Evolutionary conservation across 2,888 invertebrate genomes (phyloP), one percentile per base, ranked within the genome.

Genomic region (Lutraria lutraria): DNA sequence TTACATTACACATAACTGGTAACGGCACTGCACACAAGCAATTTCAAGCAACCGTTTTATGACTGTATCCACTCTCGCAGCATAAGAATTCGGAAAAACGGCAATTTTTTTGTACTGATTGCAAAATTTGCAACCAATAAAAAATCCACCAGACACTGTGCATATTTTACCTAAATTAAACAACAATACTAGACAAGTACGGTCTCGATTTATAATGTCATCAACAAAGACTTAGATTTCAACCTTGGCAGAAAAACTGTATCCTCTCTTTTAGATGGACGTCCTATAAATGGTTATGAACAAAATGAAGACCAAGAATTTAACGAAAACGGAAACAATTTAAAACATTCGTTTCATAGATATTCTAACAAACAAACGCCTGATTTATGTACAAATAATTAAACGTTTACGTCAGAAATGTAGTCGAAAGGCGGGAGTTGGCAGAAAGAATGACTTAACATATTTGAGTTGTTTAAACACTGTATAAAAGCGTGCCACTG

Each of bases 401-500:
- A 82, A 43, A 89, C 72, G 53, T 31, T 89, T 86, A 53, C 79
- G 72, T 31, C 81, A 53, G 52, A n/a, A 25, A 80, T 31, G 56
- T 56, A 85, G 76, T 60, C 31, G 72, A 79, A 79, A 85, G 85
- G 85, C 80, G 85, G 79, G 60, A 85, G 85, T 34, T 15, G 60
- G 25, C 54, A 15, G 76, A 85, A 81, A 84, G 53, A 80, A n/a
- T 29, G 89, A 76, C 87, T 89, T 91, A 89, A 92, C 88, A 91
- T 92, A 86, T 84, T 83, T 90, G 83, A 81, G 92, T 92, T 88
- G 92, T 84, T 87, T 68, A 88, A 92, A 90, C 89, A 88, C 53
- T n/a, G 84, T 53, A 86, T 86, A 88, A 91, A 90, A 87, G 87
- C 92, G 89, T 86, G 86, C 84, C 84, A 88, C 79, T 31, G 90